These are phyloP conservation scores for Taenaris catops DNA, from an alignment of 2,888 invertebrate species.

Conservation along the genomic window DNA sequence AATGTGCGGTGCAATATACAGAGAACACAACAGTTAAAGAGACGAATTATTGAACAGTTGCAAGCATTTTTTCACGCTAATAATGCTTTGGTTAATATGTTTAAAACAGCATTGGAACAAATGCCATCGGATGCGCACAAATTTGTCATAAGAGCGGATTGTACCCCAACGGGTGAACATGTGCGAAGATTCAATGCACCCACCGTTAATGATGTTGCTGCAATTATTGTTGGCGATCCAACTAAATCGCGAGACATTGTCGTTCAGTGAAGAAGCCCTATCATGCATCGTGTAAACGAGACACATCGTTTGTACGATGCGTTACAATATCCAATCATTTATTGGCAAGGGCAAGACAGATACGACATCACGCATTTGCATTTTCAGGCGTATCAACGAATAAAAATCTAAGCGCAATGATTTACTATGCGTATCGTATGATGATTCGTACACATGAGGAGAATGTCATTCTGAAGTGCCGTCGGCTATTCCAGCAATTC, in stretches of 20 bases:
- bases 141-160: slow-evolving; percentile 26
- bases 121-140: slow-evolving; percentile 29
- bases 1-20: slow-evolving; percentile 10
- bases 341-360: slow-evolving; percentile 25
- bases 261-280: slow-evolving; percentile 23
- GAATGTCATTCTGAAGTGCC: slow-evolving; percentile 11
- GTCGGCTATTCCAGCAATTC: slow-evolving; percentile 21
- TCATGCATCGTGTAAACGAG: slow-evolving; percentile 17
- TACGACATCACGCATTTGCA: slow-evolving; percentile 25
- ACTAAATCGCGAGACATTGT: slow-evolving; percentile 23
- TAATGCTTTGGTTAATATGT: slow-evolving; percentile 28
- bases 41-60: slow-evolving; percentile 29
- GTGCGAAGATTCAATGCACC: slow-evolving; percentile 28
- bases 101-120: slow-evolving; percentile 27
- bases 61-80: slow-evolving; percentile 30
- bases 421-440: slow-evolving; percentile 23
- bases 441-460: slow-evolving; percentile 21
- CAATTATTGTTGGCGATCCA: slow-evolving; percentile 20
- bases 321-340: slow-evolving; percentile 26
- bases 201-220: slow-evolving; percentile 28
- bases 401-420: slow-evolving; percentile 26
- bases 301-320: slow-evolving; percentile 23
- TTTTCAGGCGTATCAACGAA: slow-evolving; percentile 23
- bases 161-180: slow-evolving; percentile 27
- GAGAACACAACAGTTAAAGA: slow-evolving; percentile 28